phyloP scores from a whole-genome alignment of 2,113 vertebrate species.

The Stigmatopora argus region DNA sequence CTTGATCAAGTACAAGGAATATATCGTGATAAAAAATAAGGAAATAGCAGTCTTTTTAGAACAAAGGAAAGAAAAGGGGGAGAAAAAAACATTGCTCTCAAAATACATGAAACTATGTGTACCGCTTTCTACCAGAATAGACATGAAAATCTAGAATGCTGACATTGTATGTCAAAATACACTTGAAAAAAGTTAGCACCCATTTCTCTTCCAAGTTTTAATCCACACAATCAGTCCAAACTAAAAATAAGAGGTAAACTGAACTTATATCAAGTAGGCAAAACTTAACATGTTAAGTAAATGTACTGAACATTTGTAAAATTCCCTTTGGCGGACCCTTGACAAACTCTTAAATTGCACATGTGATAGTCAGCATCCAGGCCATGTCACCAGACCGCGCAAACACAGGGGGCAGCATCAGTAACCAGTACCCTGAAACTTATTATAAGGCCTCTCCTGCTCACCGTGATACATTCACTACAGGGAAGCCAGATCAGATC shows the following conservation, averaged over 20 bases:
- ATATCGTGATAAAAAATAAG: conserved; percentile 8
- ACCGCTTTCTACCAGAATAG: background rate
- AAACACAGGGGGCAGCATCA: conserved; percentile 29
- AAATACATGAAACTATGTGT: no score
- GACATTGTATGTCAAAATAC: no score
- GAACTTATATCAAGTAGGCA: no score
- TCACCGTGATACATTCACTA: conserved; percentile 22
- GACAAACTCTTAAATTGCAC: conserved; percentile 32
- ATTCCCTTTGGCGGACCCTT: conserved; percentile 8
- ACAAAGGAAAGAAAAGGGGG: background rate
- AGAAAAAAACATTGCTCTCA: no score
- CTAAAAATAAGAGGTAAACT: background rate
- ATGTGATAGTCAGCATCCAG: conserved; percentile 34
- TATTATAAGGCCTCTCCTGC: conserved; percentile 27
- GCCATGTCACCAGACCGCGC: conserved; percentile 24
- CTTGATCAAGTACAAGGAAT: conserved; percentile 30
- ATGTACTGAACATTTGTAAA: background rate
- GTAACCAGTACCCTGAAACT: conserved; percentile 49
- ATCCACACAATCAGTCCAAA: no score
- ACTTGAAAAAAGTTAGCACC: background rate
- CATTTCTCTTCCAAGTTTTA: no score
- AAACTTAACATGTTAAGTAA: conserved; percentile 20
- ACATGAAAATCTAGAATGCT: no score
- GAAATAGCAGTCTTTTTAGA: conserved; percentile 5
- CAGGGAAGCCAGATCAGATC: conserved; percentile 41